Conservation (phyloP, 2,113 vertebrate genomes). For the Corydoras maculifer region DNA sequence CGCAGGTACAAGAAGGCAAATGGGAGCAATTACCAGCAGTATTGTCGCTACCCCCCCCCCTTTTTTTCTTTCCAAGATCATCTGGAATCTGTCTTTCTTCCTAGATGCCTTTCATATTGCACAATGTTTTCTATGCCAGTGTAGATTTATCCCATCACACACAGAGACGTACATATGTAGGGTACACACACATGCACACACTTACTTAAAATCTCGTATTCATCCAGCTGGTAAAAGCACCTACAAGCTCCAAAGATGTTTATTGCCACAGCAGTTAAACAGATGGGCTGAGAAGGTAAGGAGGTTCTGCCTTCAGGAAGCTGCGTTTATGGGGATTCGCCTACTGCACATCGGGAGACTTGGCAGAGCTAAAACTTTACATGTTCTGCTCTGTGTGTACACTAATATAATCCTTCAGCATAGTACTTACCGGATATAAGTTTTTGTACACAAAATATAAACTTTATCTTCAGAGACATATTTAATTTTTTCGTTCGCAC, state of each 20-base stretch:
- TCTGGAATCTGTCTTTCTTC: constrained; percentile 32
- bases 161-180: background rate
- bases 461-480: background rate
- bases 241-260: constrained; percentile 13
- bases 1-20: constrained; percentile 45
- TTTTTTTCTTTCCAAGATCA: constrained; percentile 29
- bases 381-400: background rate
- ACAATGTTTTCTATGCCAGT: constrained; percentile 18
- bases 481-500: background rate
- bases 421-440: no score
- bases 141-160: background rate
- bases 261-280: constrained; percentile 19
- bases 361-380: background rate
- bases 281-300: constrained; percentile 11
- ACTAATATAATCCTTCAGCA: background rate
- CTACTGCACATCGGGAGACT: background rate
- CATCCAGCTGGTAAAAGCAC: constrained; percentile 23
- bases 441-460: background rate
- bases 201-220: constrained; percentile 14
- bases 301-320: constrained; percentile 14
- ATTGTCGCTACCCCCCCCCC: constrained; percentile 10
- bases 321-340: constrained; percentile 6
- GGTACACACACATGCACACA: constrained; percentile 21
- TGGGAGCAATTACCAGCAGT: constrained; percentile 37
- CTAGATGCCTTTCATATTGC: constrained; percentile 30